Conservation (phyloP, 1,140 invertebrate species). For the Melanaphis sacchari region DNA sequence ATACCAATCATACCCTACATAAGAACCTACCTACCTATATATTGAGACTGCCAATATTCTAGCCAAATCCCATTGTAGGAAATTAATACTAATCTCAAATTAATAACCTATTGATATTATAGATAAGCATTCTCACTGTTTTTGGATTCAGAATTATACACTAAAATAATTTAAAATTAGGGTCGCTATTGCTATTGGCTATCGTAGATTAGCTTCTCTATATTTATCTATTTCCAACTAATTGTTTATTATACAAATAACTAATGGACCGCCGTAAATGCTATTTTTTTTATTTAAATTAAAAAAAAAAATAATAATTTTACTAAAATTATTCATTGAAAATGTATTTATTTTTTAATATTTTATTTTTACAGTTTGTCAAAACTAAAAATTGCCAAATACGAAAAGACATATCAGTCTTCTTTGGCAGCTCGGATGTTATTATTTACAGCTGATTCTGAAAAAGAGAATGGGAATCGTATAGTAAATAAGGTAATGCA, state of each 20-base stretch:
- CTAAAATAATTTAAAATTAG: too few species aligned
- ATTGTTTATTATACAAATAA: not conserved
- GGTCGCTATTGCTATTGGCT: too few species aligned
- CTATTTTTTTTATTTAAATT: not conserved
- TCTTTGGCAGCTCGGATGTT: conserved; percentile 29
- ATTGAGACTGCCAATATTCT: too few species aligned
- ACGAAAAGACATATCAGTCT: conserved; percentile 48
- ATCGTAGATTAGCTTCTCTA: too few species aligned
- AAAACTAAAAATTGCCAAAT: conserved; percentile 48
- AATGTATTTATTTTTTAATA: too few species aligned
- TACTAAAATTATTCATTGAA: not conserved
- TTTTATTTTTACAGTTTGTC: conserved; percentile 19
- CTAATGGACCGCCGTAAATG: not conserved
- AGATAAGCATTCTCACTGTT: too few species aligned
- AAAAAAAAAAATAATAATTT: not conserved
- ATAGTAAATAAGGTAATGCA: not conserved
- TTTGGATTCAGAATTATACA: too few species aligned
- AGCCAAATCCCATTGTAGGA: too few species aligned
- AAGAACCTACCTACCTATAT: too few species aligned
- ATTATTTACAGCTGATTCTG: not conserved
- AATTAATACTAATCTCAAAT: too few species aligned
- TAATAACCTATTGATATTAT: too few species aligned
- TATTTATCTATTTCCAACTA: not conserved
- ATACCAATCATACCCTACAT: too few species aligned
- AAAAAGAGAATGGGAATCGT: not conserved